Base-by-base conservation (phyloP, 2,113 vertebrate species). In the Coryphaenoides rupestris region DNA sequence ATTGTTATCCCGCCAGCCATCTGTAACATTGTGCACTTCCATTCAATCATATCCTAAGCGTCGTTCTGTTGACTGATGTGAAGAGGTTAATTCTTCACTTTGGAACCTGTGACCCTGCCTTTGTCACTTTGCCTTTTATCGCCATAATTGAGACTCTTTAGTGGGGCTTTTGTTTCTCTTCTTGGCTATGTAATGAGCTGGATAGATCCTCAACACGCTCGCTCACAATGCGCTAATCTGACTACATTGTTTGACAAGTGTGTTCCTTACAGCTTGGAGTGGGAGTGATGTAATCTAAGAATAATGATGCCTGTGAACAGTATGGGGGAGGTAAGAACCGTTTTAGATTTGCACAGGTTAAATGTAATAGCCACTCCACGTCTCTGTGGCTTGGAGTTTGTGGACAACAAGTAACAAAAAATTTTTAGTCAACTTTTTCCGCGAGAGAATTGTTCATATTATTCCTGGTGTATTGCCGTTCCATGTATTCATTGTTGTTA, bases 211-310 rank as follows among this genome's bases (percentile, higher is more conserved):
- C 86, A 65, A 75, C 79, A 76, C 60, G 84, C 82, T 86, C 89
- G 93, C 86, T 91, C 90, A 90, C 89, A 93, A 85, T 87, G 89
- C 86, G 87, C 83, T 92, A 90, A 91, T 89, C 85, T 91, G 83
- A 88, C 82, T 78, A 84, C 89, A 84, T 84, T 94, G 87, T 93
- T 91, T 92, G 87, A 90, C 71, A 82, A 84, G 70, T 89, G 77
- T 58, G 83, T 91, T 84, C 81, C 84, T 87, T 87, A 69, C 80
- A 73, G 89, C 89, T 90, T 79, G 78, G 85, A 84, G 82, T 78
- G 84, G 89, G 84, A 75, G 80, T 79, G 85, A 86, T 86, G 84
- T 81, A 91, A 89, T 92, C 90, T 92, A 70, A 90, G 88, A 93
- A 91, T 85, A 80, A 85, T 92, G 91, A 86, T 85, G 77, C 65